These are phyloP conservation scores for Lepeophtheirus nordmannii DNA, from an alignment of 2,888 invertebrate species.

Conservation along the genomic window DNA sequence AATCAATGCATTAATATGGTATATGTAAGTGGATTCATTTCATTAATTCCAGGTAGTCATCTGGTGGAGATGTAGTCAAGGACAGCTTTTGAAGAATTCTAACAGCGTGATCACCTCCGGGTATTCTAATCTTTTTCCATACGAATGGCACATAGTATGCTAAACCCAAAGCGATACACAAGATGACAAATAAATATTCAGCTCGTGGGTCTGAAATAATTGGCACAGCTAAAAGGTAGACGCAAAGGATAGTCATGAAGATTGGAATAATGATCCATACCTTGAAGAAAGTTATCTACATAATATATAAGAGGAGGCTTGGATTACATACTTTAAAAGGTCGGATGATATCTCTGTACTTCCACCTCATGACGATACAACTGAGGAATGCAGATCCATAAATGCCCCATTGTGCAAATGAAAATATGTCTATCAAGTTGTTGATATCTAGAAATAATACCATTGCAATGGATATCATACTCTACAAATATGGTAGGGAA, in stretches of 20 bases:
- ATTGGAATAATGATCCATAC: constrained; percentile 56
- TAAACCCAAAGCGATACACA: background rate
- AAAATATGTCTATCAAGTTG: constrained; percentile 64
- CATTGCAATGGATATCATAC: constrained; percentile 51
- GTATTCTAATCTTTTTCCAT: background rate
- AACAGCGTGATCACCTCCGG: background rate
- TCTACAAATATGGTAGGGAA: constrained; percentile 39
- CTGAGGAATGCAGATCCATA: constrained; percentile 68
- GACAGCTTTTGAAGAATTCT: too few species aligned
- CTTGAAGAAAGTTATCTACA: constrained; percentile 32
- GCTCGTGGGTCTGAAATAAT: constrained; percentile 56
- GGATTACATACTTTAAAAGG: constrained; percentile 50
- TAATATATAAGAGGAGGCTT: constrained; percentile 19
- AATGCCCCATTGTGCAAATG: constrained; percentile 73
- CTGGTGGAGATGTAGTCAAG: too few species aligned
- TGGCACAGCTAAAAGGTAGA: constrained; percentile 56
- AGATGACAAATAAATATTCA: constrained; percentile 46
- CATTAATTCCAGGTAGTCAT: too few species aligned
- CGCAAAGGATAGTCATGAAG: constrained; percentile 50
- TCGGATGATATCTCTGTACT: constrained; percentile 48
- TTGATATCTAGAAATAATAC: constrained; percentile 56
- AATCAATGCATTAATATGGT: too few species aligned
- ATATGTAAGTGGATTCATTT: too few species aligned
- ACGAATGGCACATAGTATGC: background rate
- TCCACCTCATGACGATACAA: constrained; percentile 53